Evolutionary conservation across 1,140 invertebrate genomes (phyloP).

Genomic region (Holcopasites calliopsidis): DNA sequence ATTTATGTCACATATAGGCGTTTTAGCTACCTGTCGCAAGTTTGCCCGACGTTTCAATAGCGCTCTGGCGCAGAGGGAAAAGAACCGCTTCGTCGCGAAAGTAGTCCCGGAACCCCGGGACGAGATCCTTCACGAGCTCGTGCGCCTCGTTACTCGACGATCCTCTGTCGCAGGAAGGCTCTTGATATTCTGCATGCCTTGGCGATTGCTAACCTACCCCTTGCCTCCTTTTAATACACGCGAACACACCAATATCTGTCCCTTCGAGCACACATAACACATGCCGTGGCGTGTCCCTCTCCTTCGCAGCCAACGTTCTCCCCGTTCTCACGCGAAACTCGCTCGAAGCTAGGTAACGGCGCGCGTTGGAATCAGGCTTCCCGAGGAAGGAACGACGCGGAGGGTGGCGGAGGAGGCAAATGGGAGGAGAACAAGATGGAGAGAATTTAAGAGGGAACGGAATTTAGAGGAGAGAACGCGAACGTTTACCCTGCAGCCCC

Average conservation of each 20-base stretch:
- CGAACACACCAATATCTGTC: no score
- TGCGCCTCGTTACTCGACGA: conserved; percentile 43
- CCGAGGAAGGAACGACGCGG: neutral
- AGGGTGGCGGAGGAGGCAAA: no score
- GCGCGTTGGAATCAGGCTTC: conserved; percentile 26
- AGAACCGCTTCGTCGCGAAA: conserved; percentile 31
- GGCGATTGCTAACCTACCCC: neutral
- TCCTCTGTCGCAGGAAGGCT: conserved; percentile 31
- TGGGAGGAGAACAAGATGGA: neutral
- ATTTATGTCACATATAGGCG: no score
- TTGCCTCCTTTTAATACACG: neutral
- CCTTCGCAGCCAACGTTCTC: conserved; percentile 44
- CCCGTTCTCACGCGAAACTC: conserved; percentile 70
- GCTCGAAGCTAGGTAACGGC: conserved; percentile 61
- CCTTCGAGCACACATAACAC: neutral
- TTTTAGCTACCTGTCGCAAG: neutral
- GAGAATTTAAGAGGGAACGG: neutral
- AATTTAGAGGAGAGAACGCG: conserved; percentile 55
- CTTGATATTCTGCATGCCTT: conserved; percentile 32
- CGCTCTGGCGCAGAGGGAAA: conserved; percentile 13
- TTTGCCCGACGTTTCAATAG: neutral
- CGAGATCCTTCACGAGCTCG: conserved; percentile 20
- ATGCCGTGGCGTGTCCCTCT: neutral
- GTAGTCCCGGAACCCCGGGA: conserved; percentile 43
- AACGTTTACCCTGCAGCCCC: conserved; percentile 72